Evolutionary conservation across 2,888 invertebrate species (phyloP).

Genomic region (Eubasilissa splendida): DNA sequence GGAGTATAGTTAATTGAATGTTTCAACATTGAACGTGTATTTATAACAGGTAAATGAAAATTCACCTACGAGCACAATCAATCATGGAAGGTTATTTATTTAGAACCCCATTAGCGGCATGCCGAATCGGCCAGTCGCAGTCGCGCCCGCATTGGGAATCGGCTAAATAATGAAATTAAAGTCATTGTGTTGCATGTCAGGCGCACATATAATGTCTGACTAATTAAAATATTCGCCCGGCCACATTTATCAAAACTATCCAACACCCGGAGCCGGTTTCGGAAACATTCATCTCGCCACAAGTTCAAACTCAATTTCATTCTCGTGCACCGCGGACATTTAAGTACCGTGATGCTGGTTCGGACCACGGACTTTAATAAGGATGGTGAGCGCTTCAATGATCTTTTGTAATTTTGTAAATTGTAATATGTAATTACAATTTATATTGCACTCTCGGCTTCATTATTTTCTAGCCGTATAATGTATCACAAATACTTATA

Average conservation of each 20-base stretch:
- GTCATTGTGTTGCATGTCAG: slow-evolving; percentile 56
- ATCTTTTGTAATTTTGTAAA: no score
- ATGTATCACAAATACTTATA: no score
- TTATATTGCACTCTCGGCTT: no score
- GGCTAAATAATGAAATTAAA: slow-evolving; percentile 54
- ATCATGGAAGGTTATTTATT: slow-evolving; percentile 13
- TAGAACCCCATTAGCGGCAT: slow-evolving; percentile 31
- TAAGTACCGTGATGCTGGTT: no score
- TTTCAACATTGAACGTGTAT: slow-evolving; percentile 13
- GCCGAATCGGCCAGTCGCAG: neutral
- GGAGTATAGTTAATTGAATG: neutral
- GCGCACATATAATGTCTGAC: slow-evolving; percentile 49
- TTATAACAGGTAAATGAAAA: slow-evolving; percentile 9
- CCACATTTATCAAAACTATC: slow-evolving; percentile 49
- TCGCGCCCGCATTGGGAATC: slow-evolving; percentile 40
- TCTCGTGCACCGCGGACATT: slow-evolving; percentile 5
- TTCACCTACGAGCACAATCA: slow-evolving; percentile 16
- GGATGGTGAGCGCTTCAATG: no score
- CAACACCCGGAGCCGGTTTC: slow-evolving; percentile 25
- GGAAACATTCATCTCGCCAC: slow-evolving; percentile 5
- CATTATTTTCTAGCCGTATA: no score
- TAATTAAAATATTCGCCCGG: slow-evolving; percentile 57
- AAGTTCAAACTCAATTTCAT: slow-evolving; percentile 16
- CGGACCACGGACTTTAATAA: no score
- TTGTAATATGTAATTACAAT: no score